Percentiles rank a stretch among this genome's conserved stretches.
These are phyloP conservation scores for Heliconius ethilla DNA, from an alignment of 2,888 invertebrate genomes.

Conservation along the genomic window DNA sequence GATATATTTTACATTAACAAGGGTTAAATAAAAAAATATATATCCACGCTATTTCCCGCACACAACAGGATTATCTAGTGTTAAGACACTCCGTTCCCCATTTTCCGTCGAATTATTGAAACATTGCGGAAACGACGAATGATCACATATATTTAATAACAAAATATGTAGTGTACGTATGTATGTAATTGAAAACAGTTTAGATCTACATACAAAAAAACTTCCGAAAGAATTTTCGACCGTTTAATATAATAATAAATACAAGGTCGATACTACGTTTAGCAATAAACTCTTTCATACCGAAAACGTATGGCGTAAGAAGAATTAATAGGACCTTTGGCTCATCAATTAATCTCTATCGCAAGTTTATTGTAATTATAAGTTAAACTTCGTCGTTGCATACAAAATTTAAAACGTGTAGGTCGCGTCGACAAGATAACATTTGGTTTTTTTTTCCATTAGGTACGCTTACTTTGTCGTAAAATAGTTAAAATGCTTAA, in stretches of 20 bases:
- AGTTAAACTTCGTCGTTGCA: conserved; percentile 11
- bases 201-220: neutral
- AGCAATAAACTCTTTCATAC: conserved; percentile 26
- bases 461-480: conserved; percentile 10
- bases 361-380: conserved; percentile 30
- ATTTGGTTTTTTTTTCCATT: conserved; percentile 13
- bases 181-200: neutral
- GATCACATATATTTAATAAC: neutral
- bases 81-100: no score
- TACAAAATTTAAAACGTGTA: conserved; percentile 9
- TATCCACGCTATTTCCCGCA: no score
- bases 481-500: neutral
- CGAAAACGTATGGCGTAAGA: conserved; percentile 31
- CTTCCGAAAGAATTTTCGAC: neutral
- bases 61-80: no score
- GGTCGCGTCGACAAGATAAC: conserved; percentile 13
- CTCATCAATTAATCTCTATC: conserved; percentile 36
- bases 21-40: no score
- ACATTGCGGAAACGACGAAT: neutral
- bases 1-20: no score
- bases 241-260: neutral
- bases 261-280: conserved; percentile 24
- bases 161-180: neutral
- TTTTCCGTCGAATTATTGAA: no score
- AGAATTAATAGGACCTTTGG: conserved; percentile 31